Evolutionary conservation across 2,797 vertebrate species (phyloP).

Genomic region (Hoplostethus atlanticus): DNA sequence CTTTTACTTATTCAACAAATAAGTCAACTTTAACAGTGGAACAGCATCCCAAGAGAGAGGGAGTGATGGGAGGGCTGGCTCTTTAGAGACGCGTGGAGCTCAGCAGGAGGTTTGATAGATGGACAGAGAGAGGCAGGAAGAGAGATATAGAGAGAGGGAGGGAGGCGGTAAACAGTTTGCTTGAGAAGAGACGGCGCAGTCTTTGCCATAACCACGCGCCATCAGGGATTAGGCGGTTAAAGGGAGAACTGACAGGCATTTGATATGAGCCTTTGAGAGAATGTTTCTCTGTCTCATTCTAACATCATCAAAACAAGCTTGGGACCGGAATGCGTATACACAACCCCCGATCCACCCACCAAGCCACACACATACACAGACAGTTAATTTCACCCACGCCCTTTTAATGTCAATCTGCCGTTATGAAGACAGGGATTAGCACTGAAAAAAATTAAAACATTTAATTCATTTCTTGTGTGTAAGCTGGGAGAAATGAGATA

Average conservation of each 20-base stretch:
- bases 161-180: slow-evolving; percentile 42
- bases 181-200: slow-evolving; percentile 45
- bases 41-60: slow-evolving; percentile 28
- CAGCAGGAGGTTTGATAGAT: slow-evolving; percentile 17
- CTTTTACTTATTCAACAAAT: slow-evolving; percentile 11
- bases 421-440: slow-evolving; percentile 57
- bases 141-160: slow-evolving; percentile 23
- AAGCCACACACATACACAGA: slow-evolving; percentile 11
- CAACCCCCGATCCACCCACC: neutral
- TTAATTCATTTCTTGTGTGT: slow-evolving; percentile 49
- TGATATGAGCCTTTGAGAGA: slow-evolving; percentile 61
- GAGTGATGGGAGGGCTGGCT: slow-evolving; percentile 15
- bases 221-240: slow-evolving; percentile 67
- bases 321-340: slow-evolving; percentile 32
- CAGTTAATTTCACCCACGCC: slow-evolving; percentile 64
- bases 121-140: slow-evolving; percentile 7
- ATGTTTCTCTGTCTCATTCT: slow-evolving; percentile 56
- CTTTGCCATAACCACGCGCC: slow-evolving; percentile 41
- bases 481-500: slow-evolving; percentile 57
- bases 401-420: slow-evolving; percentile 71
- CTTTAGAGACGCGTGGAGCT: slow-evolving; percentile 35
- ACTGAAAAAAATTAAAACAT: slow-evolving; percentile 7
- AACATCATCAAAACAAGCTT: slow-evolving; percentile 56
- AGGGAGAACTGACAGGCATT: slow-evolving; percentile 64
- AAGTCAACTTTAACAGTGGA: slow-evolving; percentile 25